These are phyloP conservation scores for Physella acuta DNA, from an alignment of 1,140 invertebrate genomes.

Conservation along the genomic window DNA sequence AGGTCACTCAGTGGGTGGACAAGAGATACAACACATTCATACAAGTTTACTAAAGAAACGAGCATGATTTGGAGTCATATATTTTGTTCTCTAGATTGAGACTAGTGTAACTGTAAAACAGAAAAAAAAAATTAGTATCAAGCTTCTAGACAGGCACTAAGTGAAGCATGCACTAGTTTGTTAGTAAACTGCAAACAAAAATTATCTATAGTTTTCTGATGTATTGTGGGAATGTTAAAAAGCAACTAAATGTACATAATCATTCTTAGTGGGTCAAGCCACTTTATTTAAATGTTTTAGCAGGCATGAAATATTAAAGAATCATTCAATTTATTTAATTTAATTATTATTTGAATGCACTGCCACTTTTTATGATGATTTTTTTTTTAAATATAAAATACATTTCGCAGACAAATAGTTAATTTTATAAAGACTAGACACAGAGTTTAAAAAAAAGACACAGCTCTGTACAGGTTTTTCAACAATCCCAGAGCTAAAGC, in stretches of 20 bases:
- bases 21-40: too few relatives aligned
- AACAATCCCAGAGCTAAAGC: not conserved
- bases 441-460: not conserved
- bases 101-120: too few relatives aligned
- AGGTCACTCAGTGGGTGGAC: too few relatives aligned
- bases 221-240: not conserved
- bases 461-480: not conserved
- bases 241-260: not conserved
- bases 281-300: not conserved
- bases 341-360: not conserved
- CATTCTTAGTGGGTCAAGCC: not conserved
- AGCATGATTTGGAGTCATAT: too few relatives aligned
- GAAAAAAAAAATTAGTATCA: too few relatives aligned
- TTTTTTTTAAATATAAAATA: not conserved
- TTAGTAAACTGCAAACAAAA: too few relatives aligned
- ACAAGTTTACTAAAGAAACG: too few relatives aligned
- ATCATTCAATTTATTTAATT: not conserved
- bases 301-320: too few relatives aligned
- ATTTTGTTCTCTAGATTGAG: too few relatives aligned
- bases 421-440: not conserved
- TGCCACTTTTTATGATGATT: not conserved
- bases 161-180: too few relatives aligned
- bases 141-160: too few relatives aligned
- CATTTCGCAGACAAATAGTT: not conserved
- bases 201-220: not conserved